Evolutionary conservation across 2,797 vertebrate species (phyloP).

Genomic region (Rhinoraja longicauda): DNA sequence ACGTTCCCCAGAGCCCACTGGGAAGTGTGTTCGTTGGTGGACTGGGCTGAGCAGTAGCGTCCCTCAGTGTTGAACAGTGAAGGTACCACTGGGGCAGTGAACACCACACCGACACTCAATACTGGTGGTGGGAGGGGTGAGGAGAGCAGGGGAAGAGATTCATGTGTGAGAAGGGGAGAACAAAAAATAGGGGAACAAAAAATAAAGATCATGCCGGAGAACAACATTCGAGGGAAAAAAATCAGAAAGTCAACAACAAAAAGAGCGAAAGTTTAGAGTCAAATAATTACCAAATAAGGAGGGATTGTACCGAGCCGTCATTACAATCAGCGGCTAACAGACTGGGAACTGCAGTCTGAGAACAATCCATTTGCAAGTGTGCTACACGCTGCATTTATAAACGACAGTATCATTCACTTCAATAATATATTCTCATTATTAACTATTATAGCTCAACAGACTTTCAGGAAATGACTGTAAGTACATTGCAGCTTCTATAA

Average conservation of each 20-base stretch:
- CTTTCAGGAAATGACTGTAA: conserved; percentile 32
- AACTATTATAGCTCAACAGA: conserved; percentile 14
- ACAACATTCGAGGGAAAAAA: background rate
- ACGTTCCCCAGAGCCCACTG: background rate
- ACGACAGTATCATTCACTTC: conserved; percentile 7
- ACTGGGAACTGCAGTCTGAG: conserved; percentile 10
- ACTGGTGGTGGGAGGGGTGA: background rate
- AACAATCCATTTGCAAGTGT: conserved; percentile 24
- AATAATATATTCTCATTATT: conserved; percentile 34
- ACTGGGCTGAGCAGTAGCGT: background rate
- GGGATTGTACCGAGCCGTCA: background rate
- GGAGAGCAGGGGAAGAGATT: background rate
- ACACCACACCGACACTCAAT: background rate
- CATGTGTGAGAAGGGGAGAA: background rate
- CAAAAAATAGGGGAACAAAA: background rate
- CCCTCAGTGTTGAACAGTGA: background rate
- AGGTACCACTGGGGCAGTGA: background rate
- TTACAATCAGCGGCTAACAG: conserved; percentile 9
- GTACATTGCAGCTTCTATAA: conserved; percentile 31
- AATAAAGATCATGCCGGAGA: background rate
- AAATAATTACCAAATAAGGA: conserved; percentile 27
- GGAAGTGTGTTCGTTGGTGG: background rate
- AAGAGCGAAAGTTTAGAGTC: conserved; percentile 14
- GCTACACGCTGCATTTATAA: background rate
- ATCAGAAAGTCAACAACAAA: background rate